Percentiles rank a stretch among this genome's conserved stretches.
These are phyloP conservation scores for Brassicogethes aeneus DNA, from an alignment of 2,888 invertebrate species.

Conservation along the genomic window DNA sequence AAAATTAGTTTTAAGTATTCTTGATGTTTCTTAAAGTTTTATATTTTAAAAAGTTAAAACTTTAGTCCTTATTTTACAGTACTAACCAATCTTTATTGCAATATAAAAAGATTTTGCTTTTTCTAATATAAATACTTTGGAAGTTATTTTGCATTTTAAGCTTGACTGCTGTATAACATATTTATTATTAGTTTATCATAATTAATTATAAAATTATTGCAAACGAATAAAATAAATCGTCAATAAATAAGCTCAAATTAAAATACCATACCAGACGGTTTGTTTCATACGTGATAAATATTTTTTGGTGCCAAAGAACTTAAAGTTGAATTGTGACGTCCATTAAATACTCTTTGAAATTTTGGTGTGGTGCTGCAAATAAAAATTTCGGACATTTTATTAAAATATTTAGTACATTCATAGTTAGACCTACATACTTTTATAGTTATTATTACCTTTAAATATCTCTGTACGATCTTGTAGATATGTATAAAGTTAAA, in stretches of 20 bases:
- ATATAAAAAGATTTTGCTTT: too few species aligned
- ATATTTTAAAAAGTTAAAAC: too few species aligned
- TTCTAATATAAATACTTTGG: too few species aligned
- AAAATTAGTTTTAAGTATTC: conserved; percentile 3
- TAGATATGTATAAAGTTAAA: conserved; percentile 35
- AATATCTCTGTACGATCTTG: conserved; percentile 36
- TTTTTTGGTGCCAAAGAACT: conserved; percentile 31
- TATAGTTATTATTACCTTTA: conserved; percentile 29
- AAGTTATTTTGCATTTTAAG: not conserved
- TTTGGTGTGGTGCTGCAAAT: conserved; percentile 38
- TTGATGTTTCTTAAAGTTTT: not conserved
- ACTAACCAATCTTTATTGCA: too few species aligned
- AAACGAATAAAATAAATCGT: not conserved
- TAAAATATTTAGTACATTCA: conserved; percentile 15
- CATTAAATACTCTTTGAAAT: conserved; percentile 26
- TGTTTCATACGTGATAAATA: conserved; percentile 16
- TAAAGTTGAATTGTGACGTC: conserved; percentile 31
- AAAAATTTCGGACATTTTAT: conserved; percentile 25
- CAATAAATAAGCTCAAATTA: conserved; percentile 11
- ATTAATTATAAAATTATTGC: not conserved
- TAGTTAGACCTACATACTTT: conserved; percentile 25
- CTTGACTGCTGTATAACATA: not conserved
- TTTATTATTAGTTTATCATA: not conserved
- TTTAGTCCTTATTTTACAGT: too few species aligned
- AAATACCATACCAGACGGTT: conserved; percentile 9